These are phyloP conservation scores for Calephelis nemesis DNA, from an alignment of 1,140 invertebrate genomes.

Conservation along the genomic window DNA sequence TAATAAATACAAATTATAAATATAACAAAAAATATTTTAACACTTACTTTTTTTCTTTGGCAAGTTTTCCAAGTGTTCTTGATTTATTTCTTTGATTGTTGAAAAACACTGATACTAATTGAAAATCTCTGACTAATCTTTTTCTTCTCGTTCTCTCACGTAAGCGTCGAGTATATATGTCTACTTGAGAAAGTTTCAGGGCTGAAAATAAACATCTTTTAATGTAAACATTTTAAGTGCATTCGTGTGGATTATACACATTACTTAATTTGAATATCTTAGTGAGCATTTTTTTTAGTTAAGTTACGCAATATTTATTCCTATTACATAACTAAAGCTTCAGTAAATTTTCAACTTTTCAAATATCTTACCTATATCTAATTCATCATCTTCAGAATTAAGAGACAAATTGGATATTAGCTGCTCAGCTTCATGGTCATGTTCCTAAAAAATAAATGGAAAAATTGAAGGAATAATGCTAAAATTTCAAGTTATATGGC, in stretches of 20 bases:
- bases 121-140: conserved; percentile 92
- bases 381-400: conserved; percentile 92
- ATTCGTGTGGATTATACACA: too few relatives aligned
- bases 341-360: neutral
- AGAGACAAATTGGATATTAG: conserved; percentile 90
- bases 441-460: conserved; percentile 83
- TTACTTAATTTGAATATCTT: too few relatives aligned
- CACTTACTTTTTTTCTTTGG: conserved; percentile 87
- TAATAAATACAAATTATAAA: too few relatives aligned
- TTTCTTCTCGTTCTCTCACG: conserved; percentile 92
- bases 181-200: conserved; percentile 89
- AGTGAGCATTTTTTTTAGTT: too few relatives aligned
- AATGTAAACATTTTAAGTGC: conserved; percentile 16
- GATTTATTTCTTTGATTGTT: conserved; percentile 81
- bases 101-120: conserved; percentile 91
- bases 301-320: too few relatives aligned
- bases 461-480: neutral
- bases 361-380: conserved; percentile 84
- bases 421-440: conserved; percentile 94
- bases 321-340: too few relatives aligned
- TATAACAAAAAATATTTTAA: neutral
- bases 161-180: conserved; percentile 92
- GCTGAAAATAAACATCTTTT: conserved; percentile 51
- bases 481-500: neutral
- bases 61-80: conserved; percentile 82